Base-by-base conservation (phyloP, 2,113 vertebrate species). In the Smithornis capensis region DNA sequence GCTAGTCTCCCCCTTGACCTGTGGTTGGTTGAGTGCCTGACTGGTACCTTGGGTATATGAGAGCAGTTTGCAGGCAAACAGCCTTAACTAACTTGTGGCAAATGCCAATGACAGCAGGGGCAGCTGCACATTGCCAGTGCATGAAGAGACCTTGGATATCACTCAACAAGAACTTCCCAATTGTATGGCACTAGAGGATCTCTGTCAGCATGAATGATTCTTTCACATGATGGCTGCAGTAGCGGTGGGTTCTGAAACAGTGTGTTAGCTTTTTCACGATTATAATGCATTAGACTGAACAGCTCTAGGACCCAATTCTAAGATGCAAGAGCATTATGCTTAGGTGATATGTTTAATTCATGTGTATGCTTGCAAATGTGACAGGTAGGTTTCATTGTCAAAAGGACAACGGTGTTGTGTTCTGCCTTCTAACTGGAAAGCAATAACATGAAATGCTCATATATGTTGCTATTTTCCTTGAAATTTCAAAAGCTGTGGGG, bases 261-360 rank as follows among this genome's bases (percentile, higher is more conserved):
- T 0, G 1, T 9, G 25, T 49, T 80, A 65, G 35, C 27, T 11
- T 80, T 77, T 74, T 74, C 19, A 2, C 28, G 14, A 87, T 78
- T 95, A 49, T 85, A 56, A 90, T 78, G 82, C 64, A 28, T 94
- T 56, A 75, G 47, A 28, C 52, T 44, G 50, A 95, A 44, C 68
- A 81, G 60, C 68, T 83, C 63, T 83, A 83, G 87, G 84, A 92
- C 78, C 74, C 29, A 76, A 31, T 42, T 79, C 29, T 82, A 62
- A 85, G 87, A 85, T 80, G 42, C 53, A 71, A 88, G 89, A 95
- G 57, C 62, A 42, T 84, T 95, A 80, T n/a, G 38, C 73, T 82
- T 90, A 52, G 76, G 29, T 71, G 74, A 5, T 88, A 95, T 88
- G 85, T 95, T 94, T 95, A 90, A 95, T 94, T 93, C 87, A 95